Percentiles rank a stretch among this genome's conserved stretches.
phyloP scores from a whole-genome alignment of 1,140 invertebrate species.

The Halotydeus destructor region DNA sequence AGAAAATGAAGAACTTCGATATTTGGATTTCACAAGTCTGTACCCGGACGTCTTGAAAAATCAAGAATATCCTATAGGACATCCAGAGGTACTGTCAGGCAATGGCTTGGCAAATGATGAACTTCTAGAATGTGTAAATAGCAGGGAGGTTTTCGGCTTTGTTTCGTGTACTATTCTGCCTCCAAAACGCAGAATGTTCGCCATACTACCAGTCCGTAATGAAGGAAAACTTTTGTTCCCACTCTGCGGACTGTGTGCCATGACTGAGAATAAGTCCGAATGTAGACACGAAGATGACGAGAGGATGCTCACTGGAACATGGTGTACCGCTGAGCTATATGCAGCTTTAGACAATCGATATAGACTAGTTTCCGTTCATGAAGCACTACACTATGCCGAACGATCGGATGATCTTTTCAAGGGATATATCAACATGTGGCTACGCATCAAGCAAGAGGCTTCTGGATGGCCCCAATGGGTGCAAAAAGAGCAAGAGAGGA shows the following conservation, averaged over 20 bases:
- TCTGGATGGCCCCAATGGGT: slow-evolving; percentile 18
- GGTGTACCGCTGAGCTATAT: slow-evolving; percentile 3
- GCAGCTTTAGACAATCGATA: slow-evolving; percentile 3
- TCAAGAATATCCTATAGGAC: slow-evolving; percentile 4
- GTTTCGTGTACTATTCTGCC: slow-evolving; percentile 1
- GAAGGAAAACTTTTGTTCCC: slow-evolving; percentile 16
- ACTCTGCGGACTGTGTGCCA: slow-evolving; percentile 16
- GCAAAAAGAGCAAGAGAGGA: slow-evolving; percentile 17
- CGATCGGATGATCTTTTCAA: background rate
- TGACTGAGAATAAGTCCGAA: background rate
- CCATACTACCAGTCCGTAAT: too few relatives aligned
- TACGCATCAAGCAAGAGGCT: background rate
- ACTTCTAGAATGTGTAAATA: background rate
- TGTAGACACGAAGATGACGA: slow-evolving; percentile 9
- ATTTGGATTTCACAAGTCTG: slow-evolving; percentile 6
- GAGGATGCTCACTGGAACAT: background rate
- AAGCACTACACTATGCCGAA: slow-evolving; percentile 16
- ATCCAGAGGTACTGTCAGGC: too few relatives aligned
- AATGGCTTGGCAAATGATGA: too few relatives aligned
- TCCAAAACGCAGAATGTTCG: background rate
- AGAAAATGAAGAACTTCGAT: background rate
- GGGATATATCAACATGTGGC: background rate
- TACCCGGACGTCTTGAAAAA: slow-evolving; percentile 3
- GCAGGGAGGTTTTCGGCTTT: too few relatives aligned
- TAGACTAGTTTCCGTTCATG: slow-evolving; percentile 11